Evolutionary conservation across 1,140 invertebrate species (phyloP).

Genomic region (Drosophila truncata): DNA sequence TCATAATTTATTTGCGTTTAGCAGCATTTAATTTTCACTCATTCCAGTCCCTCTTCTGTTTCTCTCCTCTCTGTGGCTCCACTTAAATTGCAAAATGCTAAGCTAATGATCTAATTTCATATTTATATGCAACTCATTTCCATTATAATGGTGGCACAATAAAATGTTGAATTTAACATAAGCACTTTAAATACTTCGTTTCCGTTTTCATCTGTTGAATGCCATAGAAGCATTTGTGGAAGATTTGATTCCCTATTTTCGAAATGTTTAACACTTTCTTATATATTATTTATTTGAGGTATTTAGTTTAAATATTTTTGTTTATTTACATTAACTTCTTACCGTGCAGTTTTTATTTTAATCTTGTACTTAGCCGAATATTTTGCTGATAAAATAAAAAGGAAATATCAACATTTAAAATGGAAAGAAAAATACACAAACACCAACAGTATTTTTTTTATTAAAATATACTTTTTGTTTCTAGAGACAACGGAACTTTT

Average conservation of each 20-base stretch:
- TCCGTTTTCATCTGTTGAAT: conserved; percentile 21
- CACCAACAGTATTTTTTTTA: no score
- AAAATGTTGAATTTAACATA: conserved; percentile 42
- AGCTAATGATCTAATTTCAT: conserved; percentile 74
- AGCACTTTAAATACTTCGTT: conserved; percentile 27
- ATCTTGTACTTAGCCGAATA: no score
- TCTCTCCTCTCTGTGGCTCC: background rate
- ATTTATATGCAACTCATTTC: conserved; percentile 56
- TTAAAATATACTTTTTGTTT: no score
- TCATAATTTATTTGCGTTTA: conserved; percentile 76
- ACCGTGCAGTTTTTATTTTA: no score
- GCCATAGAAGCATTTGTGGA: background rate
- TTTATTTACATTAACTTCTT: no score
- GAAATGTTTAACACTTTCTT: no score
- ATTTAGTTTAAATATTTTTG: no score
- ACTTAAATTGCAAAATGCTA: conserved; percentile 54
- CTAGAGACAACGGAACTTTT: no score
- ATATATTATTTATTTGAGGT: background rate
- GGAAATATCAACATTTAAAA: no score
- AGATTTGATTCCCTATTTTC: background rate
- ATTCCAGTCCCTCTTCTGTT: background rate
- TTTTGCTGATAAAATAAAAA: no score
- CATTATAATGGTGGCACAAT: conserved; percentile 27
- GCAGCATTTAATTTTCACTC: conserved; percentile 70
- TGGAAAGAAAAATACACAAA: no score